phyloP scores from a whole-genome alignment of 2,113 vertebrate species.

The Triplophysa siluroides region DNA sequence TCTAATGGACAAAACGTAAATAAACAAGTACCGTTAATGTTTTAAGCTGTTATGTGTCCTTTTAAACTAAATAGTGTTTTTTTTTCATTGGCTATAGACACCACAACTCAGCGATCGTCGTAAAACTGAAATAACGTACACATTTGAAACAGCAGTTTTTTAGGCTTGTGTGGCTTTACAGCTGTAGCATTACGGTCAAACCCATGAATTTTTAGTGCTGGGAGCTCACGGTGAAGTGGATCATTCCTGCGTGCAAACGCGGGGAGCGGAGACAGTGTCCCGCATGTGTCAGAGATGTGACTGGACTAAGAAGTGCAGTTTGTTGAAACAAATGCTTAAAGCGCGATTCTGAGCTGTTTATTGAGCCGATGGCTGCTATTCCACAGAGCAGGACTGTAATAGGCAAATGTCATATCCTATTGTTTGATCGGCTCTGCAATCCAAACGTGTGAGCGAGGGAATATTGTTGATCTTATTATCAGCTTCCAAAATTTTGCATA shows the following conservation, averaged over 20 bases:
- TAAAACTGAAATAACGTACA: too few species aligned
- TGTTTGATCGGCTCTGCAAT: conserved; percentile 42
- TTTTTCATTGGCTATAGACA: too few species aligned
- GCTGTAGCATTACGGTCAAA: not conserved
- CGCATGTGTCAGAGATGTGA: conserved; percentile 42
- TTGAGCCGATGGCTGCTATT: conserved; percentile 34
- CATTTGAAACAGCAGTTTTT: too few species aligned
- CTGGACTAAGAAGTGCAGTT: conserved; percentile 29
- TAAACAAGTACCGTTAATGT: too few species aligned
- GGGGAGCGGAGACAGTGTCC: conserved; percentile 10
- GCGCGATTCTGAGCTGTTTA: conserved; percentile 25
- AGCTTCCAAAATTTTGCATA: conserved; percentile 20
- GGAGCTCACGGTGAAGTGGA: not conserved
- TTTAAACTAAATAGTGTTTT: too few species aligned
- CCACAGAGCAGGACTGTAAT: conserved; percentile 28
- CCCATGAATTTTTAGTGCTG: not conserved
- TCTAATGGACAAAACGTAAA: too few species aligned
- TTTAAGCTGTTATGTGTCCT: too few species aligned
- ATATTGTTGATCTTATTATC: conserved; percentile 37
- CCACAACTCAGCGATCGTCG: too few species aligned
- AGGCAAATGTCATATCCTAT: conserved; percentile 32
- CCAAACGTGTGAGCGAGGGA: conserved; percentile 28
- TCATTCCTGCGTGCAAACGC: conserved; percentile 8
- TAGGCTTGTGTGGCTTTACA: not conserved
- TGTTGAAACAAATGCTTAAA: conserved; percentile 46